Evolutionary conservation across 2,888 invertebrate species (phyloP).

Genomic region (Baronia brevicornis): DNA sequence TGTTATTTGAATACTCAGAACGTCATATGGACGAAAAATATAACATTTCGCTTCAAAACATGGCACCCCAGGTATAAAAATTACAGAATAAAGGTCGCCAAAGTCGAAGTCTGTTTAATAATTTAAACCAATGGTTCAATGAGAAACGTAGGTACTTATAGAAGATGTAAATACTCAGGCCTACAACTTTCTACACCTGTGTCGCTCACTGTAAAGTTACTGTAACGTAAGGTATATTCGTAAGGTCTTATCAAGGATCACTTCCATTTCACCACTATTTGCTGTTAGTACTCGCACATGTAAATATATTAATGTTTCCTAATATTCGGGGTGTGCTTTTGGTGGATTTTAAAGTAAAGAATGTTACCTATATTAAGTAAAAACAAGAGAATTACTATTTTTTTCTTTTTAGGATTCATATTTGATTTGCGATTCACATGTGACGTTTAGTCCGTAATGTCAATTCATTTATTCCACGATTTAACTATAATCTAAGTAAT

Average conservation of each 20-base stretch:
- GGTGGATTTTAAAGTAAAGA: not conserved
- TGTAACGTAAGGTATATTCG: slow-evolving; percentile 23
- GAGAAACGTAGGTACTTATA: slow-evolving; percentile 32
- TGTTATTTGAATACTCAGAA: no score
- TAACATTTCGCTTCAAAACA: no score
- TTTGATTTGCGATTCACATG: no score
- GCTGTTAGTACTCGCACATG: slow-evolving; percentile 6
- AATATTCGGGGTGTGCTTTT: slow-evolving; percentile 8
- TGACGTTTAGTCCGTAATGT: no score
- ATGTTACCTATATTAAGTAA: not conserved
- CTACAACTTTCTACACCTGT: slow-evolving; percentile 61
- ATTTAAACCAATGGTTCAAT: slow-evolving; percentile 24
- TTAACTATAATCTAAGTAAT: no score
- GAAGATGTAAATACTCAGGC: slow-evolving; percentile 54
- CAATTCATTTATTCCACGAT: no score
- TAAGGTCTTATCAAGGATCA: slow-evolving; percentile 6
- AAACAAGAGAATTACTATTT: not conserved
- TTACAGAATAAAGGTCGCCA: no score
- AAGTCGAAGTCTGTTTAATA: no score
- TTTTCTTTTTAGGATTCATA: no score
- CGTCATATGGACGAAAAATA: no score
- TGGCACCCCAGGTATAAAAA: no score
- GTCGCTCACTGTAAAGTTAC: slow-evolving; percentile 65
- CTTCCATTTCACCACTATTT: slow-evolving; percentile 16
- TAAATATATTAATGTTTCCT: slow-evolving; percentile 12